Base-by-base conservation (phyloP, 2,113 vertebrate genomes). In the Ascaphus truei region DNA sequence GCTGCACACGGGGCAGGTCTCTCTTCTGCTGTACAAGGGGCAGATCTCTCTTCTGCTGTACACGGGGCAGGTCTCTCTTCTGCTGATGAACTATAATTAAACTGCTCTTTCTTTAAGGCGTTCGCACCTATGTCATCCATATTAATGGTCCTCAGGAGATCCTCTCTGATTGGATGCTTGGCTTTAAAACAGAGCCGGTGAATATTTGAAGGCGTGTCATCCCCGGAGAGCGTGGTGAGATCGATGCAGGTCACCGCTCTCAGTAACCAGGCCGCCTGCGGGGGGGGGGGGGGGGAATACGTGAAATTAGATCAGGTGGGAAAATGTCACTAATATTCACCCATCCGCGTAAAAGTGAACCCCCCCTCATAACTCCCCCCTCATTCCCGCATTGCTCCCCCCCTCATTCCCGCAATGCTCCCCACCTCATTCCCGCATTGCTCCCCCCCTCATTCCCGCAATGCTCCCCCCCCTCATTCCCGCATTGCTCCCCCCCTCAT, bases 201-300 rank as follows among this genome's bases (percentile, higher is more conserved):
- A 57, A 99, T 76, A 1, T 96, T 98, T 50, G 93, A 94, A 2
- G 91, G 78, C 0, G 96, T 94, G 41, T 98, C 97, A 11, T 99
- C 96, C 0, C 96, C 97, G 1, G 93, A 87, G 26, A 99, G 91
- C 0, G 96, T 95, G 2, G 97, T 99, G 72, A 98, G 90, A 78
- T 99, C 97, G 1, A 98, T 95, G 55, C 91, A 96, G 1, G 95
- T 93, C 47, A 95, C 88, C 1, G 96, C 96, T 72, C 90, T 95
- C 77, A 99, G 84, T 30, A 95, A 88, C 96, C 97, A 98, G 13
- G 94, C 96, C 3, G 92, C 92, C 97, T 98, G 71, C 62, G 67
- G 64, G 22, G 64, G 48, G 18, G 20, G 67, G 56, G 25, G 50
- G 66, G n/a, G n/a, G n/a, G n/a, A n/a, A n/a, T n/a, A n/a, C n/a